Conservation (phyloP, 2,797 vertebrate species). For the Oophaga sylvatica region DNA sequence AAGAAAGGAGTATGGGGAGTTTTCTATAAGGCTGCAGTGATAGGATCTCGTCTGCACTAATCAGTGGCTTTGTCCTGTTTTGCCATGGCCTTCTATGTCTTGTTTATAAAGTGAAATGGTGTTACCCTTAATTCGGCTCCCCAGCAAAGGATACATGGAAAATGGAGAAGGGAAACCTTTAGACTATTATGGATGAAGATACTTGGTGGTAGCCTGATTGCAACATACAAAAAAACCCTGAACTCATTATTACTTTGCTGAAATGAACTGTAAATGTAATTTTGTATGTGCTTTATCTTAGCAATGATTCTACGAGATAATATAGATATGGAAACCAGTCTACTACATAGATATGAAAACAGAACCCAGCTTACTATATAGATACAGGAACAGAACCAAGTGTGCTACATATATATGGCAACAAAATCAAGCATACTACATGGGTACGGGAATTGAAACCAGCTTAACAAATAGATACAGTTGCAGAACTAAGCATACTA, state of each 20-base stretch:
- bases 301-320: not conserved
- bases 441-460: no score
- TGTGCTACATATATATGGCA: no score
- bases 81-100: conserved; percentile 87
- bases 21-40: conserved; percentile 91
- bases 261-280: not conserved
- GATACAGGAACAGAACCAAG: no score
- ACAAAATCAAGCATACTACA: no score
- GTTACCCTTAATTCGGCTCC: not conserved
- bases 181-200: not conserved
- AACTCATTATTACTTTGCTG: not conserved
- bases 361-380: no score
- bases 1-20: conserved; percentile 90
- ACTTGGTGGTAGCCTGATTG: not conserved
- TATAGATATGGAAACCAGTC: no score
- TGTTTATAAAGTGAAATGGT: conserved; percentile 85
- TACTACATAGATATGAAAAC: no score
- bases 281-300: not conserved
- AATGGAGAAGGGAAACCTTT: not conserved
- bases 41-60: conserved; percentile 89
- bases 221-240: not conserved
- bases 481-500: no score
- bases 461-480: no score
- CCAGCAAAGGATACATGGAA: not conserved
- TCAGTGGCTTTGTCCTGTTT: conserved; percentile 85